Evolutionary conservation across 2,113 vertebrate genomes (phyloP).

Genomic region (Patagioenas fasciata): DNA sequence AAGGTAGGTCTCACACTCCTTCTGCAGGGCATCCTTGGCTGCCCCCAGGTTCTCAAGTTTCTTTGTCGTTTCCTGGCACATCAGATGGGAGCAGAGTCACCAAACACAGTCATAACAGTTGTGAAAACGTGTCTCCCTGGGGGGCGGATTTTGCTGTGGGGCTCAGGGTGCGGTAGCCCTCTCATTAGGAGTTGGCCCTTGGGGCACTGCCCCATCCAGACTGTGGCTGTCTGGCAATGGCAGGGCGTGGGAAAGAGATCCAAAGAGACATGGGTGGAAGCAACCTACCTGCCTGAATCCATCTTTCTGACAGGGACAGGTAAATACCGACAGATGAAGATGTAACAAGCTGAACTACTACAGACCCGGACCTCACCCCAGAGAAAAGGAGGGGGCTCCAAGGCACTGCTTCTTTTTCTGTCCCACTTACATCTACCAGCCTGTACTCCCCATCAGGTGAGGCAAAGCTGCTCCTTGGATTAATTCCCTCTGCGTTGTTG

Average conservation of each 20-base stretch:
- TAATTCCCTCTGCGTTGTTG: background rate
- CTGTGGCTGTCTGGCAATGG: background rate
- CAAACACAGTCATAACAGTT: background rate
- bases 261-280: background rate
- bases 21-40: constrained; percentile 80
- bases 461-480: background rate
- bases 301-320: background rate
- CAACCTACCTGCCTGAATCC: background rate
- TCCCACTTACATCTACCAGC: background rate
- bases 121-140: background rate
- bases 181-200: background rate
- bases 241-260: constrained; percentile 10
- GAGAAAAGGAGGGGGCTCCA: background rate
- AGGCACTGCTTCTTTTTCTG: background rate
- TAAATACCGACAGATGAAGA: background rate
- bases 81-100: constrained; percentile 31
- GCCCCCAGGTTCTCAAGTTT: constrained; percentile 80
- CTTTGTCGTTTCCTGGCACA: constrained; percentile 75
- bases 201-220: constrained; percentile 11
- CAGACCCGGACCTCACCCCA: background rate
- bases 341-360: background rate
- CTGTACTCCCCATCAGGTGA: background rate
- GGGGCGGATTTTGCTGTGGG: background rate
- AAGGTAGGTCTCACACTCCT: constrained; percentile 81
- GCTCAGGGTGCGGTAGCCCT: constrained; percentile 30